Conservation (phyloP, 2,113 vertebrate species). For the Brevimyrus niger region DNA sequence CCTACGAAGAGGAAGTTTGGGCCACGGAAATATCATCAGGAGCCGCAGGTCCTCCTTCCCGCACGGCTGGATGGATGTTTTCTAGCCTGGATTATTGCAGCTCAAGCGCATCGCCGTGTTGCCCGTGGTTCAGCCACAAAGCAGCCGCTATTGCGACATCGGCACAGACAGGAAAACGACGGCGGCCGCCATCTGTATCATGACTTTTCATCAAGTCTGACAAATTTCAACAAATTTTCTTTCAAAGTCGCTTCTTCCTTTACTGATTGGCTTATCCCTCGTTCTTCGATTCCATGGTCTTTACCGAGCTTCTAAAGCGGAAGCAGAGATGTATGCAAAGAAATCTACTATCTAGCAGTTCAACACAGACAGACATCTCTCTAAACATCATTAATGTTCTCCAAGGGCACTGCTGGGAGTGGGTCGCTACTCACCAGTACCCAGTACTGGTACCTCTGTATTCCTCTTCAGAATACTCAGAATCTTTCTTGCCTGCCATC, state of each 20-base stretch:
- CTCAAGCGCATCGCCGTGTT: background rate
- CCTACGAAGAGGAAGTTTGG: background rate
- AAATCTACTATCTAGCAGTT: background rate
- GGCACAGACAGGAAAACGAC: background rate
- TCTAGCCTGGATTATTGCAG: background rate
- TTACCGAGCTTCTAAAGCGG: background rate
- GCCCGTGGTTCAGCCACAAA: background rate
- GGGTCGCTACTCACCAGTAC: background rate
- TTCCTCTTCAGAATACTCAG: background rate
- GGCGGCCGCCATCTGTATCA: background rate
- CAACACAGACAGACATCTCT: background rate
- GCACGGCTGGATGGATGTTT: background rate
- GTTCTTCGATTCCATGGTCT: background rate
- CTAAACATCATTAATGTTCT: background rate
- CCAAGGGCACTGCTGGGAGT: background rate
- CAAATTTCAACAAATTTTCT: background rate
- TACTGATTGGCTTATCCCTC: background rate
- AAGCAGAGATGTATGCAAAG: background rate
- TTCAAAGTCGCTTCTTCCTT: background rate
- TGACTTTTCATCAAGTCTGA: background rate
- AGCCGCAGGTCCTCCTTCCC: background rate
- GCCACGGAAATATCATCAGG: background rate
- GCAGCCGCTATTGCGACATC: background rate
- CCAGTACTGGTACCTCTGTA: background rate
- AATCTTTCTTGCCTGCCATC: background rate